Conservation (phyloP, 2,113 vertebrate genomes). For the Maccullochella peelii region DNA sequence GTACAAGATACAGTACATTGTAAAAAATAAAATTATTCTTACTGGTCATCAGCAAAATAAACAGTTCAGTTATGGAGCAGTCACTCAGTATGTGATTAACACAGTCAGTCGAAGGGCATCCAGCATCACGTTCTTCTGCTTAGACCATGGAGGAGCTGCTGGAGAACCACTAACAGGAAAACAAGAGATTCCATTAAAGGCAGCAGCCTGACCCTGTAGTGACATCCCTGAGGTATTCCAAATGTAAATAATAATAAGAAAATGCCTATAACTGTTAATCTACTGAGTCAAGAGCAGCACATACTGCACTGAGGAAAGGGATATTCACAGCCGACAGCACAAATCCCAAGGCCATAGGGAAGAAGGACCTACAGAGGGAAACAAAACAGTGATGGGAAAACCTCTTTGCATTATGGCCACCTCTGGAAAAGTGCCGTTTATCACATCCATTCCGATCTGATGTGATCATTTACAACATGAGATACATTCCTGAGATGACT, state of each 20-base stretch:
- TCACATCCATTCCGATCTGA: background rate
- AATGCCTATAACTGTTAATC: background rate
- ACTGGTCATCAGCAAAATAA: background rate
- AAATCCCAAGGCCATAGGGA: slow-evolving; percentile 88
- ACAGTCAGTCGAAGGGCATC: background rate
- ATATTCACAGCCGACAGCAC: slow-evolving; percentile 83
- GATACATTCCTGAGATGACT: too few relatives aligned
- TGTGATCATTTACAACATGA: background rate
- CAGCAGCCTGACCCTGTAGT: background rate
- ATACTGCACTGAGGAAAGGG: slow-evolving; percentile 84
- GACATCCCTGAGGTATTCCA: background rate
- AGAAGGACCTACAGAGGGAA: slow-evolving; percentile 85
- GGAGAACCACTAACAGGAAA: slow-evolving; percentile 33
- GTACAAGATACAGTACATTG: background rate
- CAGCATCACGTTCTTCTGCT: slow-evolving; percentile 16
- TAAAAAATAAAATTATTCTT: background rate
- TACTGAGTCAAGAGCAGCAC: background rate
- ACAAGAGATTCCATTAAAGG: background rate
- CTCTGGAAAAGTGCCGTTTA: background rate
- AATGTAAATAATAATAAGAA: background rate
- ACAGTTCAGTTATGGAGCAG: background rate
- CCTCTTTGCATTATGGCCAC: background rate
- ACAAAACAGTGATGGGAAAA: background rate
- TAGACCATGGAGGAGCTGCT: slow-evolving; percentile 86
- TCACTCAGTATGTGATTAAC: background rate